phyloP scores from a whole-genome alignment of 2,797 vertebrate species.

The Semaprochilodus insignis region DNA sequence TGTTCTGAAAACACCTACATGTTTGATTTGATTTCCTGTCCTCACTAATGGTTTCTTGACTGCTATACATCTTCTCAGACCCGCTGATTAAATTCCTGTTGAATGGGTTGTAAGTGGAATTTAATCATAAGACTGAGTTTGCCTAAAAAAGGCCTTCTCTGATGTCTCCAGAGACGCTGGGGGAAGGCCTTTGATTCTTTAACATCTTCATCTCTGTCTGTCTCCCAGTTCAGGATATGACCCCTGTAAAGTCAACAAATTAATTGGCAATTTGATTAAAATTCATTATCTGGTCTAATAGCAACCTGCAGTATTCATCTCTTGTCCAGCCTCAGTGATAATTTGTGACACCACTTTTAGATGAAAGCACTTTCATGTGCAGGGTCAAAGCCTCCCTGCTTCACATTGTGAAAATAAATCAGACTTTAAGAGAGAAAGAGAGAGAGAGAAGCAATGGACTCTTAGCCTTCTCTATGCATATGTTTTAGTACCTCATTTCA shows the following conservation, averaged over 20 bases:
- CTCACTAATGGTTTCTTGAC: no score
- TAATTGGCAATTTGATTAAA: background rate
- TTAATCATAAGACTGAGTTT: no score
- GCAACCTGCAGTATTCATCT: background rate
- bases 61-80: no score
- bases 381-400: background rate
- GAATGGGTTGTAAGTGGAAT: no score
- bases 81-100: no score
- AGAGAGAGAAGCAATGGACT: background rate
- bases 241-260: background rate
- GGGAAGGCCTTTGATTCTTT: background rate
- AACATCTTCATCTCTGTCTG: background rate
- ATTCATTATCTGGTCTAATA: background rate
- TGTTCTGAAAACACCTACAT: no score
- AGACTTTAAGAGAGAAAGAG: background rate
- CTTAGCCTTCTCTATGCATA: background rate
- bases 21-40: no score
- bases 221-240: background rate
- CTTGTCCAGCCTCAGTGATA: background rate
- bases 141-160: no score
- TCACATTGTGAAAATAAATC: slow-evolving; percentile 13
- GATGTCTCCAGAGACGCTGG: background rate
- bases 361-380: background rate
- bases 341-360: background rate
- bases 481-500: background rate